Base-by-base conservation (phyloP, 37 sponge, comb jelly and placozoan genomes). In the Theonella swinhoei region DNA sequence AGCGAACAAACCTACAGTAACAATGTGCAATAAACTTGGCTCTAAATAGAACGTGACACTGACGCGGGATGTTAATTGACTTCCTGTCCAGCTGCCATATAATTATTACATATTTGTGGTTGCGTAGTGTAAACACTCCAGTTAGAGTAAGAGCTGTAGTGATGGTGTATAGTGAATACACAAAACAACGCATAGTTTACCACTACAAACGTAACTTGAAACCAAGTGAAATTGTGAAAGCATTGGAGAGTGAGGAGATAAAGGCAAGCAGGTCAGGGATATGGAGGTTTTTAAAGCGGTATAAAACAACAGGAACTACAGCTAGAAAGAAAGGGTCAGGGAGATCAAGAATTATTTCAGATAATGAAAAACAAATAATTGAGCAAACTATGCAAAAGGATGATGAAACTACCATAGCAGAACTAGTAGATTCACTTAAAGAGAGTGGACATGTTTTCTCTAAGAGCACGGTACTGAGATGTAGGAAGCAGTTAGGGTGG, bases 151-250 rank as follows among this genome's bases (percentile, higher is more conserved):
- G 29, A 4, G 61, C 26, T 37, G 3, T 14, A 38, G 3, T 22
- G 30, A 79, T 66, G 69, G 68, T 66, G 41, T 79, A 79, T 39
- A 29, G 42, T 19, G 68, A 65, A 32, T 79, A 79, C 80, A 64
- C 28, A 31, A 64, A 79, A 29, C 69, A 67, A 39, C 54, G 77
- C 20, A 59, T 76, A 1, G 17, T 76, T 22, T 29, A 0, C 59
- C 63, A 42, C 34, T 30, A 76, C 35, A 31, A 29, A 17, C 29
- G 62, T 19, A 61, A 61, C 32, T 31, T 58, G 14, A 60, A 25
- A 8, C 31, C 77, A 30, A 31, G 23, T 20, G 37, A 36, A 20
- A 84, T 84, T 31, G 36, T 42, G 24, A 33, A 58, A 11, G 29
- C 35, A 23, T 24, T 83, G 19, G 2, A 26, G 8, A 60, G 76